These are phyloP conservation scores for Cataglyphis altisquamis DNA, from an alignment of 2,888 invertebrate genomes.

Conservation along the genomic window DNA sequence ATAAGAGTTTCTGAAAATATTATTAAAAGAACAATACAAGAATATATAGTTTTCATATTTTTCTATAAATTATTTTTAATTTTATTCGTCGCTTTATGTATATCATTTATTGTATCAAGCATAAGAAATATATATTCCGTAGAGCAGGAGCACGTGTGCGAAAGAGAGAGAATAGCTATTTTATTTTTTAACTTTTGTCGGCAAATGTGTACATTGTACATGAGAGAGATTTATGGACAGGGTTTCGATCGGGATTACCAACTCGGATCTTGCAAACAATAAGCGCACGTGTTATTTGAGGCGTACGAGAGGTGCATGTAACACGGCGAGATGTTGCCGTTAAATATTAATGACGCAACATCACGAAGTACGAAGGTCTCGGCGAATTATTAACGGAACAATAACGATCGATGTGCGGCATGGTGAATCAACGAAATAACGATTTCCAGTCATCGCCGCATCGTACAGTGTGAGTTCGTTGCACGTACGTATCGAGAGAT, in stretches of 20 bases:
- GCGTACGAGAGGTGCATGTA: conserved; percentile 56
- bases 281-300: conserved; percentile 39
- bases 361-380: conserved; percentile 73
- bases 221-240: not conserved
- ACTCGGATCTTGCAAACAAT: conserved; percentile 53
- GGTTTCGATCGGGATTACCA: conserved; percentile 46
- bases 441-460: conserved; percentile 82
- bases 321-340: conserved; percentile 68
- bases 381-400: conserved; percentile 75
- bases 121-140: not conserved
- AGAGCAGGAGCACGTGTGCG: not conserved
- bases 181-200: not conserved
- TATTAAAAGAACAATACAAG: not conserved
- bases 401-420: conserved; percentile 75
- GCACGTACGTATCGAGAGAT: conserved; percentile 60
- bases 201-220: not conserved
- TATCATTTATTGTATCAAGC: not conserved
- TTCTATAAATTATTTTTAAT: not conserved
- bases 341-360: conserved; percentile 73
- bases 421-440: conserved; percentile 81
- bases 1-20: not conserved
- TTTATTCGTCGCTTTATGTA: not conserved
- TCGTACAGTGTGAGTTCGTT: conserved; percentile 77
- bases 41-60: not conserved
- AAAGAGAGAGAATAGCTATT: not conserved